These are phyloP conservation scores for Micromussa lordhowensis DNA, from an alignment of 92 coral and sea anemone species.

Conservation along the genomic window DNA sequence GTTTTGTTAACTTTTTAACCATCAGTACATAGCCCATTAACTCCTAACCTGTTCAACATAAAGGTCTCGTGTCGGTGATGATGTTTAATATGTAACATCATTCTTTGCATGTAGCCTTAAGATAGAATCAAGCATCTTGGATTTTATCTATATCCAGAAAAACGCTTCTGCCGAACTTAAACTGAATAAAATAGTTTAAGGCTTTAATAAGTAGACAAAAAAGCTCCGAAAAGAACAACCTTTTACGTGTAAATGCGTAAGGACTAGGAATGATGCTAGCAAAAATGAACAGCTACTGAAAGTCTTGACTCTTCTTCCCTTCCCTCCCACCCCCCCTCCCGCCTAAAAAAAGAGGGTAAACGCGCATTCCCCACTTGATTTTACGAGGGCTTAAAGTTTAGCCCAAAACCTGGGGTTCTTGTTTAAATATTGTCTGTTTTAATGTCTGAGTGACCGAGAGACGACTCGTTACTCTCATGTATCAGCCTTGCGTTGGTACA, in stretches of 20 bases:
- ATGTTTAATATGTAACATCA: no score
- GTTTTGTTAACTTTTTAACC: no score
- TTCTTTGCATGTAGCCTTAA: slow-evolving; percentile 19
- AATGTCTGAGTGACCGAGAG: slow-evolving; percentile 20
- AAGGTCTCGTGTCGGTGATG: no score
- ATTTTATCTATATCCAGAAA: slow-evolving; percentile 5
- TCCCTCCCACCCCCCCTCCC: no score
- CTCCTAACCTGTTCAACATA: no score
- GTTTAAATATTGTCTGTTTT: slow-evolving; percentile 12
- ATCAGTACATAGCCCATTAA: no score
- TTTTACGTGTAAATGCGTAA: slow-evolving; percentile 8
- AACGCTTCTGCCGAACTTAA: slow-evolving; percentile 1
- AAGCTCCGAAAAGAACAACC: slow-evolving; percentile 16
- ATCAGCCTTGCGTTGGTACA: slow-evolving; percentile 20
- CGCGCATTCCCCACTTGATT: slow-evolving; percentile 11
- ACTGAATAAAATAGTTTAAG: slow-evolving; percentile 9
- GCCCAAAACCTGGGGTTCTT: slow-evolving; percentile 1
- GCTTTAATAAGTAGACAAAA: slow-evolving; percentile 9
- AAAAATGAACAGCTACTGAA: no score
- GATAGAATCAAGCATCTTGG: slow-evolving; percentile 9
- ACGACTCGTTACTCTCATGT: slow-evolving; percentile 10
- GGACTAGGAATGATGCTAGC: slow-evolving; percentile 1
- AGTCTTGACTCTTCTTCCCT: no score
- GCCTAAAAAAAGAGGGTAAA: no score
- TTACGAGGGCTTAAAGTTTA: slow-evolving; percentile 1